A percentile compares a stretch with the other conserved stretches of the same genome.
phyloP scores from a whole-genome alignment of 1,140 invertebrate species.

The Bombyx mandarina region DNA sequence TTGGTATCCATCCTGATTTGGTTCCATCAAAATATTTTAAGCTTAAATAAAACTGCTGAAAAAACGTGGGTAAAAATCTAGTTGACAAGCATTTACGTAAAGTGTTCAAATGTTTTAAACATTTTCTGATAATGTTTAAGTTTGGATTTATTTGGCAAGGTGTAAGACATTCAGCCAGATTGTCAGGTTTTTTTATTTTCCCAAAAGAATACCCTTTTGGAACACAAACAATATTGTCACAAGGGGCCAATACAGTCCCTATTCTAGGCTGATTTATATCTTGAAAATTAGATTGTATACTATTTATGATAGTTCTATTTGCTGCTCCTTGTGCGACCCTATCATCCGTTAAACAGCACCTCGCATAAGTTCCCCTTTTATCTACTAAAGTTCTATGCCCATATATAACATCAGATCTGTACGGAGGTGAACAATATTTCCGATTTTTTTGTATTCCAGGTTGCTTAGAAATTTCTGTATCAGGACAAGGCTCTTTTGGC shows the following conservation, averaged over 20 bases:
- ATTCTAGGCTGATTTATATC: conserved; percentile 42
- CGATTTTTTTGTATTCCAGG: conserved; percentile 47
- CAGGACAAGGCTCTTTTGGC: conserved; percentile 42
- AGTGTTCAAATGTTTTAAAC: conserved; percentile 59
- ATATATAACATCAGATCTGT: conserved; percentile 44
- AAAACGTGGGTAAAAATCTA: conserved; percentile 46
- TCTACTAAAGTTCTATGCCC: conserved; percentile 60
- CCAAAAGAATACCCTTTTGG: conserved; percentile 61
- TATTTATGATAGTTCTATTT: conserved; percentile 35
- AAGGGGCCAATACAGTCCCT: conserved; percentile 56
- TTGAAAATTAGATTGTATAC: conserved; percentile 52
- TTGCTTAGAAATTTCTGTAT: conserved; percentile 48
- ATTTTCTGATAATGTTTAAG: conserved; percentile 45
- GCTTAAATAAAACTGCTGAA: conserved; percentile 49
- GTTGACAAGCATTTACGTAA: conserved; percentile 50
- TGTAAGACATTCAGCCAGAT: conserved; percentile 42
- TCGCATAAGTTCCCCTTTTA: conserved; percentile 57
- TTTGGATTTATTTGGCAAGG: conserved; percentile 57
- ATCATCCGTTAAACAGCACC: conserved; percentile 60
- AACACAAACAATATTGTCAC: conserved; percentile 59
- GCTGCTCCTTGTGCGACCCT: conserved; percentile 41
- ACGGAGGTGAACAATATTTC: conserved; percentile 52
- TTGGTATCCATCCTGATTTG: conserved; percentile 44
- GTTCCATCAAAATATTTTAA: conserved; percentile 58
- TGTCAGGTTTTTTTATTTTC: conserved; percentile 40